phyloP scores from a whole-genome alignment of 2,888 invertebrate genomes.

The Willowsia nigromaculata region DNA sequence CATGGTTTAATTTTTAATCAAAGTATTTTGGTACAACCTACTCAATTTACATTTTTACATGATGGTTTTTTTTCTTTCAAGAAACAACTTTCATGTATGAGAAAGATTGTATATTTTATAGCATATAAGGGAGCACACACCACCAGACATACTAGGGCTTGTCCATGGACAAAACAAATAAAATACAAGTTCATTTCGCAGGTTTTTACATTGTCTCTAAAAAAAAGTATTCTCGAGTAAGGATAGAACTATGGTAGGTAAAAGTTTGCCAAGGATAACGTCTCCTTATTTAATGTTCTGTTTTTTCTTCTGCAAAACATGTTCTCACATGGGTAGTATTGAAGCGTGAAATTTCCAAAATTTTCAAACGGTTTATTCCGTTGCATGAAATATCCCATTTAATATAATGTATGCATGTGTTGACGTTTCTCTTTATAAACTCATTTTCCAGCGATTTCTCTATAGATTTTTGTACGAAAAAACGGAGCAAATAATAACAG shows the following conservation, averaged over 20 bases:
- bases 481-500: too few species aligned
- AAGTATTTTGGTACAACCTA: slow-evolving; percentile 48
- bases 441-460: too few species aligned
- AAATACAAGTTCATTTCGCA: background rate
- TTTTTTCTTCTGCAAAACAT: background rate
- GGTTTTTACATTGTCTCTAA: background rate
- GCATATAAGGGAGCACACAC: background rate
- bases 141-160: background rate
- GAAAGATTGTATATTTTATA: slow-evolving; percentile 38
- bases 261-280: background rate
- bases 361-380: background rate
- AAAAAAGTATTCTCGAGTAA: background rate
- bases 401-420: too few species aligned
- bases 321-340: background rate
- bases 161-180: background rate
- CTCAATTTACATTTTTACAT: slow-evolving; percentile 60
- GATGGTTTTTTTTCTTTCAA: slow-evolving; percentile 49
- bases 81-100: slow-evolving; percentile 44
- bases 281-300: background rate
- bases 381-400: background rate
- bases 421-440: too few species aligned
- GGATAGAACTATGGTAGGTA: background rate
- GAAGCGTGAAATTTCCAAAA: background rate
- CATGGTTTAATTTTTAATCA: slow-evolving; percentile 55
- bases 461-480: background rate